Conservation (phyloP, 2,888 invertebrate genomes). For the Synergus umbraculus region DNA sequence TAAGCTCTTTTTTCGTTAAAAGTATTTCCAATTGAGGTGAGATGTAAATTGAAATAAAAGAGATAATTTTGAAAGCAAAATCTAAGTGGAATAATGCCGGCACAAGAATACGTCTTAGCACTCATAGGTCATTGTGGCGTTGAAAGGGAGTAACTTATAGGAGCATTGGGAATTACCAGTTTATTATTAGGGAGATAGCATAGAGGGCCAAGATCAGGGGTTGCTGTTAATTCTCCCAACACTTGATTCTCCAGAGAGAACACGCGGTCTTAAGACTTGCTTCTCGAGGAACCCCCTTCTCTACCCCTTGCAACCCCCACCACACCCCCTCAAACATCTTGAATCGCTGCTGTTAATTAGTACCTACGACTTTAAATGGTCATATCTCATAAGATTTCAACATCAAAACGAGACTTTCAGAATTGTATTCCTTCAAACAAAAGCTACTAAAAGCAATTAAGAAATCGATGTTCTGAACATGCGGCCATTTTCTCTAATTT, state of each 20-base stretch:
- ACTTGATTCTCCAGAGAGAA: constrained; percentile 72
- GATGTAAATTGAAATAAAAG: neutral
- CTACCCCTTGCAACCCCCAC: constrained; percentile 52
- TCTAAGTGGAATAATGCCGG: constrained; percentile 57
- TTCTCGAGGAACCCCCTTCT: constrained; percentile 58
- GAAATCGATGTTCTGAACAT: too few relatives aligned
- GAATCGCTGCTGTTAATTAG: constrained; percentile 74
- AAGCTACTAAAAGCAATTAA: too few relatives aligned
- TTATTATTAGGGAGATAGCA: constrained; percentile 77
- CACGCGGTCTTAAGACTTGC: constrained; percentile 73
- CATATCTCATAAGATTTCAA: constrained; percentile 45
- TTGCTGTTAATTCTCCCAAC: constrained; percentile 76
- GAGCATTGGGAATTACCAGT: constrained; percentile 77
- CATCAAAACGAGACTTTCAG: too few relatives aligned
- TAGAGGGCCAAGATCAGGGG: constrained; percentile 73
- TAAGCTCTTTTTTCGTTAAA: too few relatives aligned
- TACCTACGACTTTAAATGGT: constrained; percentile 68
- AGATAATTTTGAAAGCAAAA: neutral
- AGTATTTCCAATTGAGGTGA: too few relatives aligned
- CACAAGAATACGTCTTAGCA: constrained; percentile 69
- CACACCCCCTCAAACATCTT: constrained; percentile 63
- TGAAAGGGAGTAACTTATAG: constrained; percentile 77
- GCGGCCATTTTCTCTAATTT: too few relatives aligned
- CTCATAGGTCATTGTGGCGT: constrained; percentile 74
- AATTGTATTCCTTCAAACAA: too few relatives aligned